A percentile compares a stretch with the other conserved stretches of the same genome.
Evolutionary conservation across 2,888 invertebrate genomes (phyloP).

Genomic region (Podotricha telesiphe): DNA sequence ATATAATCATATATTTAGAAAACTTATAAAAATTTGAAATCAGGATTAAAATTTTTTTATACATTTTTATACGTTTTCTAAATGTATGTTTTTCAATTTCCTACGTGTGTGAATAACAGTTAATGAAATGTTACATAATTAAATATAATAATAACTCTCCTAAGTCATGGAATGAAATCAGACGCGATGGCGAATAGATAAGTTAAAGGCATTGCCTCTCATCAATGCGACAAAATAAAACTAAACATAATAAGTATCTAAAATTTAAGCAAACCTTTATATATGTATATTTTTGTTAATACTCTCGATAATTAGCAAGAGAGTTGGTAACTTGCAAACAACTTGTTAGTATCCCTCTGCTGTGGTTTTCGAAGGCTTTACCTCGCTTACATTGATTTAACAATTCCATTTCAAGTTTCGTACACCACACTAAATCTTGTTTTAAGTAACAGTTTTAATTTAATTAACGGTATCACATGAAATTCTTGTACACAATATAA

Average conservation of each 20-base stretch:
- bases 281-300: slow-evolving; percentile 6
- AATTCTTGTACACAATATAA: neutral
- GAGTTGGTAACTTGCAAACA: slow-evolving; percentile 32
- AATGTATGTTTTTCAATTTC: too few relatives aligned
- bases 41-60: too few relatives aligned
- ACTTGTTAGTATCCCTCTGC: slow-evolving; percentile 36
- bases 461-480: slow-evolving; percentile 8
- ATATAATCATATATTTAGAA: too few relatives aligned
- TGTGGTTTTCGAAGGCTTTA: slow-evolving; percentile 31
- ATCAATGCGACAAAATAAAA: too few relatives aligned
- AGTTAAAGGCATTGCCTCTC: too few relatives aligned
- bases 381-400: slow-evolving; percentile 34
- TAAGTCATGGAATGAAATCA: too few relatives aligned
- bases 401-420: slow-evolving; percentile 31
- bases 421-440: slow-evolving; percentile 10
- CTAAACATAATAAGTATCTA: neutral
- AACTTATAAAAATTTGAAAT: too few relatives aligned
- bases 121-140: too few relatives aligned
- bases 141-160: too few relatives aligned
- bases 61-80: too few relatives aligned
- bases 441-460: slow-evolving; percentile 19
- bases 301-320: slow-evolving; percentile 35
- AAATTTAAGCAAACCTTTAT: neutral
- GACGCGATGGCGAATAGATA: too few relatives aligned
- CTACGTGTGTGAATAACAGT: too few relatives aligned